Base-by-base conservation (phyloP, 37 sponge, comb jelly and placozoan genomes). In the Lycopodina hypogea region DNA sequence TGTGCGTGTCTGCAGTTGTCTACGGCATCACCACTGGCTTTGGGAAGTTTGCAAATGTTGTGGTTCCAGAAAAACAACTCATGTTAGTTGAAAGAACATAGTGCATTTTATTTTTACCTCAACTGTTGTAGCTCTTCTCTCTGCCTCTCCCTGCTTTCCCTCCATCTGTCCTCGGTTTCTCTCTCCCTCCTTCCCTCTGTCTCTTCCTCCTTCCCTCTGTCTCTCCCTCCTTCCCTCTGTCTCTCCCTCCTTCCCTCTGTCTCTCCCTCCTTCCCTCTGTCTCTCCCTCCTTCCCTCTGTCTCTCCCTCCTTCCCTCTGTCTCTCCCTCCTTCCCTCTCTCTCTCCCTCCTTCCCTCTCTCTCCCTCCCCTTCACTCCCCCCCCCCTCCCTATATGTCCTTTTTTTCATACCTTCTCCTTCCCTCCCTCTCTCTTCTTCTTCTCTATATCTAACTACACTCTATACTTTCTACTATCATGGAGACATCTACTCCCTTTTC, bases 1-100 rank as follows among this genome's bases (percentile, higher is more conserved):
- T 28, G 14, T 45, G 48, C 9, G 9, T 18, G 65, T 69, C 36
- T 83, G 40, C 82, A 95, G 95, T 84, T 33, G 90, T 91, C 22
- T 96, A 96, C 57, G 97, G 94, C 2, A 63, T 96, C 58, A 90
- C 81, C 12, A 96, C 97, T 23, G 97, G 97, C 3, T 96, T 96
- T 78, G 97, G 97, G 9, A 90, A 84, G 68, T 96, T 96, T 85
- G 94, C 94, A 17, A 81, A 29, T 6, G 91, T 90, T 41, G 45
- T 69, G 8, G 85, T 96, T n/a, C 50, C 87, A 1, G 35, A 35
- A 35, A 75, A 74, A 18, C 86, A 89, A 32, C 63, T 89, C n/a
- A 53, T 29, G 94, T 93, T 72, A 79, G 84, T 40, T 9, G 48
- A 12, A 9, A 12, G 48, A 4, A 45, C 48, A 45, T 45, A 12